Evolutionary conservation across 2,888 invertebrate genomes (phyloP).

Genomic region (Ephialtes manifestator): DNA sequence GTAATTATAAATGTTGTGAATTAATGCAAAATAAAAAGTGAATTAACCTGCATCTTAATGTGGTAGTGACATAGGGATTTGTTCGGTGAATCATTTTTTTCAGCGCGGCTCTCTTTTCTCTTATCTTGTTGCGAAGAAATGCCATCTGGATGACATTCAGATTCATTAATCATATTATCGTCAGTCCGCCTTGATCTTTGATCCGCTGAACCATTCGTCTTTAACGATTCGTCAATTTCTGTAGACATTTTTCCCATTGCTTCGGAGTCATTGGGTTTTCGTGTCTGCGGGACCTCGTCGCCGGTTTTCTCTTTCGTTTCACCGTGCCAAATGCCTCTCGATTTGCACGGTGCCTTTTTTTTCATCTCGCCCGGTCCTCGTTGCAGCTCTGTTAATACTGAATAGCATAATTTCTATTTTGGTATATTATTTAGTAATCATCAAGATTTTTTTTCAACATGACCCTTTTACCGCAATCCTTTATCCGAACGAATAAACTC

Average conservation of each 20-base stretch:
- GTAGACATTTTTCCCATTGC: neutral
- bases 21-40: neutral
- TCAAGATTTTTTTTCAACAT: no score
- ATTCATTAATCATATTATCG: neutral
- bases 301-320: neutral
- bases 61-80: slow-evolving; percentile 39
- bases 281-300: no score
- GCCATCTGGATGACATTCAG: neutral
- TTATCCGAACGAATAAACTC: slow-evolving; percentile 63
- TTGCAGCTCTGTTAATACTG: slow-evolving; percentile 54
- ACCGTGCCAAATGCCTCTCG: slow-evolving; percentile 49
- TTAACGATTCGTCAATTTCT: neutral
- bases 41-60: slow-evolving; percentile 63
- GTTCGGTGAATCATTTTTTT: neutral
- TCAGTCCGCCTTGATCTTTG: neutral
- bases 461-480: slow-evolving; percentile 66
- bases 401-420: neutral
- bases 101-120: neutral
- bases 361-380: slow-evolving; percentile 22
- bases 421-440: neutral
- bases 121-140: neutral
- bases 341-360: slow-evolving; percentile 40
- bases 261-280: neutral
- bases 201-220: neutral
- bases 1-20: neutral